These are phyloP conservation scores for Tipula unca DNA, from an alignment of 2,888 invertebrate genomes.

Conservation along the genomic window DNA sequence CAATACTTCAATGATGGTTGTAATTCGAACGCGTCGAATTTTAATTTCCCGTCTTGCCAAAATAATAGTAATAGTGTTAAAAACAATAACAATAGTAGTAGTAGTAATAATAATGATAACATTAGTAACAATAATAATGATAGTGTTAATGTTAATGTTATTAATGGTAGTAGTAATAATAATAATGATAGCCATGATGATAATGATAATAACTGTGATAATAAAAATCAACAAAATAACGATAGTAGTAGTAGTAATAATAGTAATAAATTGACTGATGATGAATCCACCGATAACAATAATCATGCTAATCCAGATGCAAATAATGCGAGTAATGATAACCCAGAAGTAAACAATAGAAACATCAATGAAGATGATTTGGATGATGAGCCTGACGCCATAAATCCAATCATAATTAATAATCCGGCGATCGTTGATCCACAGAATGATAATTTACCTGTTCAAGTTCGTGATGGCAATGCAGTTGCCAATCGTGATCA, in stretches of 20 bases:
- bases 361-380: not conserved
- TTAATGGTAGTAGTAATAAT: not conserved
- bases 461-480: constrained; percentile 24
- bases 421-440: constrained; percentile 15
- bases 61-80: constrained; percentile 14
- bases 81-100: not conserved
- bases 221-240: not conserved
- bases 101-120: not conserved
- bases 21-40: not conserved
- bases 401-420: not conserved
- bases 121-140: not conserved
- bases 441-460: constrained; percentile 25
- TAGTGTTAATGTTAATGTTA: not conserved
- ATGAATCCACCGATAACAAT: constrained; percentile 18
- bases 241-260: not conserved
- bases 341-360: not conserved
- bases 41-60: not conserved
- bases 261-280: constrained; percentile 17
- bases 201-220: constrained; percentile 20
- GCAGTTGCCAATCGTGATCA: not conserved
- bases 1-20: constrained; percentile 15
- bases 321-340: not conserved
- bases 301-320: not conserved
- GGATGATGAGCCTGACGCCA: constrained; percentile 1
- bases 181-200: constrained; percentile 18